These are phyloP conservation scores for Lordiphosa mommai DNA, from an alignment of 1,140 invertebrate species.

Conservation along the genomic window DNA sequence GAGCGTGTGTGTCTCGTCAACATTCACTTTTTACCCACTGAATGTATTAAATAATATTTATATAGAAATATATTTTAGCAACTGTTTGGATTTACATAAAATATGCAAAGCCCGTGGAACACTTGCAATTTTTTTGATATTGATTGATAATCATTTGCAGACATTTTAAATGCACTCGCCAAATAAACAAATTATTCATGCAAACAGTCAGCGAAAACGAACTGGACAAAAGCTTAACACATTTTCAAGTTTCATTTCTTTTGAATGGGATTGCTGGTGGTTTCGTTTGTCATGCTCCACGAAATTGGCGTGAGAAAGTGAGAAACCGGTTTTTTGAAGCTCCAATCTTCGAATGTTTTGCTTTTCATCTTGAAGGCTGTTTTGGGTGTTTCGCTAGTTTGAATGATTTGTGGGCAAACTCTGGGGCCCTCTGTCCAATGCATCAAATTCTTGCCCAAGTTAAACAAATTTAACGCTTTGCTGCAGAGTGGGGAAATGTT, in stretches of 20 bases:
- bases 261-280: too few species aligned
- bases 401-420: conserved; percentile 37
- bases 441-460: conserved; percentile 27
- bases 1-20: conserved; percentile 25
- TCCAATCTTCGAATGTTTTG: conserved; percentile 11
- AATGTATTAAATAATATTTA: conserved; percentile 14
- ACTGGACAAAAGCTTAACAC: conserved; percentile 13
- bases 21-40: conserved; percentile 63
- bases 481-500: conserved; percentile 16
- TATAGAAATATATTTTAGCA: conserved; percentile 24
- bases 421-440: conserved; percentile 29
- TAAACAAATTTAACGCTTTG: conserved; percentile 11
- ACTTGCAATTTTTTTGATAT: conserved; percentile 12
- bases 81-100: conserved; percentile 39
- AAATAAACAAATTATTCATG: conserved; percentile 19
- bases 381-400: conserved; percentile 1
- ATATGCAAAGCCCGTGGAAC: conserved; percentile 40
- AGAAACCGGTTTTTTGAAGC: conserved; percentile 52
- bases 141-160: conserved; percentile 39
- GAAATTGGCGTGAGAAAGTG: conserved; percentile 74
- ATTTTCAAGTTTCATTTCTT: conserved; percentile 30
- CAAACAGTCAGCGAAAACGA: background rate
- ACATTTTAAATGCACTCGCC: conserved; percentile 22
- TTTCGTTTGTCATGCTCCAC: conserved; percentile 38
- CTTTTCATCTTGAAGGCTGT: conserved; percentile 24